phyloP scores from a whole-genome alignment of 1,140 invertebrate species.

The Listronotus oregonensis region DNA sequence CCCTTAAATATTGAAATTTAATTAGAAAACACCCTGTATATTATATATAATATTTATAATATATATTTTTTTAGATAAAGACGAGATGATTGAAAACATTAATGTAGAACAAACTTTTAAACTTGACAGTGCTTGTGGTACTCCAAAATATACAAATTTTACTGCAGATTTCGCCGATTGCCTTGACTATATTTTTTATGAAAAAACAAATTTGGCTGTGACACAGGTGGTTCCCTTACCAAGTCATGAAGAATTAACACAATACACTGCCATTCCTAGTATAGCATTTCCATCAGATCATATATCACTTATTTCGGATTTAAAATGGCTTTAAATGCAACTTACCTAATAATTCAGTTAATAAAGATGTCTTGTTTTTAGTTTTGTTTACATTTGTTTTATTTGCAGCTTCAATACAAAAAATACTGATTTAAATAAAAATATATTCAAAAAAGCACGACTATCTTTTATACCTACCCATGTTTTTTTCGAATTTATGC shows the following conservation, averaged over 20 bases:
- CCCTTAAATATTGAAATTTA: too few relatives aligned
- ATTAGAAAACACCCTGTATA: too few relatives aligned
- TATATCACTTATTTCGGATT: constrained; percentile 83
- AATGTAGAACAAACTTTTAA: constrained; percentile 65
- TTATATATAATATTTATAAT: background rate
- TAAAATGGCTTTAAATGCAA: constrained; percentile 63
- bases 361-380: too few relatives aligned
- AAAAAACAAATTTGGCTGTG: constrained; percentile 68
- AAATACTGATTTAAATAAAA: too few relatives aligned
- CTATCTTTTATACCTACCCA: too few relatives aligned
- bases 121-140: constrained; percentile 76
- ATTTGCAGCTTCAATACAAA: too few relatives aligned
- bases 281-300: constrained; percentile 92
- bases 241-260: constrained; percentile 74
- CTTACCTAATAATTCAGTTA: too few relatives aligned
- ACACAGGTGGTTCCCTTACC: constrained; percentile 80
- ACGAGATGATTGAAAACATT: constrained; percentile 68
- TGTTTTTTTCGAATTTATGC: too few relatives aligned
- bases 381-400: too few relatives aligned
- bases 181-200: constrained; percentile 92
- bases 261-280: constrained; percentile 80
- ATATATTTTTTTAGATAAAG: constrained; percentile 60
- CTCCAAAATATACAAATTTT: constrained; percentile 84
- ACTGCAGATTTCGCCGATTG: constrained; percentile 83
- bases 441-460: too few relatives aligned